These are phyloP conservation scores for Amiota mariae DNA, from an alignment of 2,888 invertebrate species.

Conservation along the genomic window DNA sequence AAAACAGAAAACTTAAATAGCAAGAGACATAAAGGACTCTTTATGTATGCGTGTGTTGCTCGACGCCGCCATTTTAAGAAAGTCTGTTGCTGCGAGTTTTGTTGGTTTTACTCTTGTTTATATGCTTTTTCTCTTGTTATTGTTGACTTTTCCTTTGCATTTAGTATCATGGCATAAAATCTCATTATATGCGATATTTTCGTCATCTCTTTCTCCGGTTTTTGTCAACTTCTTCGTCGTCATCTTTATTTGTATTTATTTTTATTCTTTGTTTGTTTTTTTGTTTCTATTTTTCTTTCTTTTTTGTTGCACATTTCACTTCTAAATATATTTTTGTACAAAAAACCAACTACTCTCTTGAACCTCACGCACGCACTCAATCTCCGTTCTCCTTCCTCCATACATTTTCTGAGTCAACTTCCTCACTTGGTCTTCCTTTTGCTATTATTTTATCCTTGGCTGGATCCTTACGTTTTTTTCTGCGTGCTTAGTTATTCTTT, in stretches of 20 bases:
- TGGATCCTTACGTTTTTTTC: constrained; percentile 44
- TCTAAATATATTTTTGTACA: background rate
- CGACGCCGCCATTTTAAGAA: constrained; percentile 54
- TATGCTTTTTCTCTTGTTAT: constrained; percentile 9
- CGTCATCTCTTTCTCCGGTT: constrained; percentile 28
- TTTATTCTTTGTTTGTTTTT: constrained; percentile 21
- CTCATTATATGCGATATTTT: constrained; percentile 60
- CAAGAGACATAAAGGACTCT: background rate
- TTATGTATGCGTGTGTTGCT: constrained; percentile 44
- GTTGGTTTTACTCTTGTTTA: constrained; percentile 22
- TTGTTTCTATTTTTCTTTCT: constrained; percentile 24
- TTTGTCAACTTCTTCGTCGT: constrained; percentile 27
- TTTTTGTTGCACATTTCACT: background rate
- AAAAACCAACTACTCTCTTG: no score
- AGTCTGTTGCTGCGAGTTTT: constrained; percentile 32
- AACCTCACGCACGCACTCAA: no score
- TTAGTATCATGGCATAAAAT: constrained; percentile 59
- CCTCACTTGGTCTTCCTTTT: constrained; percentile 16
- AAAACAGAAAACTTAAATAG: constrained; percentile 5
- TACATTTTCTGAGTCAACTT: background rate
- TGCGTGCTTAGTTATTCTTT: constrained; percentile 66
- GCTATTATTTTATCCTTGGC: background rate
- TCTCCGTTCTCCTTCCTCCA: no score
- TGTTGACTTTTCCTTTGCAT: constrained; percentile 34
- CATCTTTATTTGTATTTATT: constrained; percentile 8